A percentile compares a stretch with the other conserved stretches of the same genome.
These are phyloP conservation scores for Allolobophora icterica DNA, from an alignment of 2,888 invertebrate genomes.

Conservation along the genomic window DNA sequence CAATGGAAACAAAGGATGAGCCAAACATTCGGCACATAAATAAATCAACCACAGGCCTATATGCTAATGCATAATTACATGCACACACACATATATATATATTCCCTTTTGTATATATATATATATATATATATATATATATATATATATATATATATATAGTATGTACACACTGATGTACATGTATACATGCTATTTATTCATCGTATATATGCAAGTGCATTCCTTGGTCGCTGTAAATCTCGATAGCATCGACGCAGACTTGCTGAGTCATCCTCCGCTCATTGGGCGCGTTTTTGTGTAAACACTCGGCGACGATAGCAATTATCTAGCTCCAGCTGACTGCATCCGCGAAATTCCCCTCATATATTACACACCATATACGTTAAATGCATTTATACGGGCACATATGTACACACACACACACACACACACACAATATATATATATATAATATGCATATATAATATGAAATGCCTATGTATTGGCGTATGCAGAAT, in stretches of 20 bases:
- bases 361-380: neutral
- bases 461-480: no score
- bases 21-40: no score
- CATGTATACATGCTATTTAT: constrained; percentile 30
- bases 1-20: no score
- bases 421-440: no score
- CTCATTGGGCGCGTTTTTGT: neutral
- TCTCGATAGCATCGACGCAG: no score
- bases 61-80: neutral
- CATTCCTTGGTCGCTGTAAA: neutral
- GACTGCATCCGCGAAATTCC: neutral
- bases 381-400: neutral
- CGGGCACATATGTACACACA: no score
- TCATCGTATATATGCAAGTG: neutral
- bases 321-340: neutral
- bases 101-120: neutral
- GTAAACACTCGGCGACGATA: neutral
- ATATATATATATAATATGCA: no score
- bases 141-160: constrained; percentile 34
- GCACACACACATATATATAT: neutral
- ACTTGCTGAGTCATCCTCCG: neutral
- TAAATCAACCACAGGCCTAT: no score
- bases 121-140: constrained; percentile 3
- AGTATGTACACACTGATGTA: no score
- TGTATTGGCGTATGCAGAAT: no score